Conservation (phyloP, 2,113 vertebrate species). For the Centrocercus urophasianus region DNA sequence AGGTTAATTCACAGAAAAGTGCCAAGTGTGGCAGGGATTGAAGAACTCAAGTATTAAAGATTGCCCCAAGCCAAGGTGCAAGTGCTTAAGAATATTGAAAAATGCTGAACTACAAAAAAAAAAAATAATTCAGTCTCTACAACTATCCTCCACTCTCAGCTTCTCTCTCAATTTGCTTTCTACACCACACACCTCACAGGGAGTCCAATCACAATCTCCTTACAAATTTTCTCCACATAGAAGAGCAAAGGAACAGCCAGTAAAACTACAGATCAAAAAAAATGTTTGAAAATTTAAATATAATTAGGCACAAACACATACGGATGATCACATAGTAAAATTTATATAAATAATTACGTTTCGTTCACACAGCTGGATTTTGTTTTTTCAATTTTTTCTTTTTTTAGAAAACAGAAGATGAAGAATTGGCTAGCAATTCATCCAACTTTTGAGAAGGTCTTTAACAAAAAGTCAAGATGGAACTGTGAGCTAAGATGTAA, state of each 20-base stretch:
- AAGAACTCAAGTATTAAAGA: not conserved
- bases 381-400: not conserved
- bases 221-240: not conserved
- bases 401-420: not conserved
- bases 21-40: accelerated
- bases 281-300: not conserved
- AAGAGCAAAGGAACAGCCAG: not conserved
- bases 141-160: not conserved
- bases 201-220: not conserved
- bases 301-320: not conserved
- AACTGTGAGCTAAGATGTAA: not conserved
- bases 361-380: not conserved
- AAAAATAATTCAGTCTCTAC: not conserved
- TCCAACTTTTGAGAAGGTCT: not conserved
- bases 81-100: not conserved
- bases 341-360: not conserved
- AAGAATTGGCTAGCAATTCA: not conserved
- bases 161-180: not conserved
- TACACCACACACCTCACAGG: not conserved
- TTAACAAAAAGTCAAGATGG: not conserved
- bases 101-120: not conserved
- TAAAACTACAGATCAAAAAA: not conserved
- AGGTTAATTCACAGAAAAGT: not conserved
- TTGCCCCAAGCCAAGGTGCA: not conserved
- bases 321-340: not conserved